These are phyloP conservation scores for Micromys minutus DNA, from an alignment of 2,113 vertebrate species.

Conservation along the genomic window DNA sequence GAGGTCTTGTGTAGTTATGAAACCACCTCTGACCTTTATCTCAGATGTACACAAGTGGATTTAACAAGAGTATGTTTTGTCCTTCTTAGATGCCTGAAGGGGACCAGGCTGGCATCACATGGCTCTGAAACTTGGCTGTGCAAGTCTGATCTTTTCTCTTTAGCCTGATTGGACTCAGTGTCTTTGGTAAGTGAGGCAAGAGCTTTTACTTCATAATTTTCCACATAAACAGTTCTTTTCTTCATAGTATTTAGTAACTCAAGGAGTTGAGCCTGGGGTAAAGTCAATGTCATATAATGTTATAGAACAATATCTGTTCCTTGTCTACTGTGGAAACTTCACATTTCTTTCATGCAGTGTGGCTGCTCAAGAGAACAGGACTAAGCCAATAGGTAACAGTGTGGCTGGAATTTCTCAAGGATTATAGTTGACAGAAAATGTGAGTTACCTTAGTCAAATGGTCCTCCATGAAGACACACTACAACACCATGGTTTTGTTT, in stretches of 20 bases:
- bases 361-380: neutral
- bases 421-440: neutral
- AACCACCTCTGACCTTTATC: neutral
- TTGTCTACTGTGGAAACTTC: neutral
- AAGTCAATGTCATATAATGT: neutral
- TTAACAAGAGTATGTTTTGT: neutral
- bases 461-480: no score
- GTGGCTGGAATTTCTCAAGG: neutral
- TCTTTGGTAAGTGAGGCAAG: conserved; percentile 47
- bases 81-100: neutral
- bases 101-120: neutral
- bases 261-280: no score
- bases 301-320: no score
- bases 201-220: neutral
- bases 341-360: neutral
- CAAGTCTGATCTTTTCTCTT: conserved; percentile 3
- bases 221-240: no score
- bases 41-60: neutral
- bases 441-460: neutral
- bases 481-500: neutral
- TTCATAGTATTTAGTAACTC: no score
- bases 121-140: conserved; percentile 41
- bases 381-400: conserved; percentile 21
- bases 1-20: neutral
- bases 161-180: neutral